A percentile compares a stretch with the other conserved stretches of the same genome.
Conservation (phyloP, 2,113 vertebrate species). For the Haemorhous mexicanus region DNA sequence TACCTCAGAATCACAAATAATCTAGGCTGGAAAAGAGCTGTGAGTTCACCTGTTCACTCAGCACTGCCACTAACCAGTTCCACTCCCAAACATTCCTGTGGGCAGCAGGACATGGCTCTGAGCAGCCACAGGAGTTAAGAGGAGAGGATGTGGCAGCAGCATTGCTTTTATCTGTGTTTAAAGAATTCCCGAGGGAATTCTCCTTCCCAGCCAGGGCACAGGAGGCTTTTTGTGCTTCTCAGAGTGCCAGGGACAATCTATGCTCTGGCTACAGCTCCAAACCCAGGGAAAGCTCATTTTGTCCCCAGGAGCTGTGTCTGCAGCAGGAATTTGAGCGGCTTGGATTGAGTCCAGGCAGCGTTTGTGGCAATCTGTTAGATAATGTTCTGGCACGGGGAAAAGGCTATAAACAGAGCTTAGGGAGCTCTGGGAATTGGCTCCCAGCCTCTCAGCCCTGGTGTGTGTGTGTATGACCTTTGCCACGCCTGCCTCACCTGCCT, state of each 20-base stretch:
- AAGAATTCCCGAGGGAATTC: neutral
- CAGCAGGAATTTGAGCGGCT: neutral
- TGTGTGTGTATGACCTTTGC: neutral
- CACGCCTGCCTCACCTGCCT: slow-evolving; percentile 59
- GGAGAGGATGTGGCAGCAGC: neutral
- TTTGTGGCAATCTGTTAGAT: neutral
- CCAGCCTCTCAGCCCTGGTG: neutral
- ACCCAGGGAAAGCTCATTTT: neutral
- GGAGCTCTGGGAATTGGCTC: neutral
- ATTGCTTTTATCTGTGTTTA: neutral
- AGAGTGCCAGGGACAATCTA: neutral
- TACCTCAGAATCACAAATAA: neutral
- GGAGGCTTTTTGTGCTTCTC: neutral
- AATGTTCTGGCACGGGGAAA: neutral
- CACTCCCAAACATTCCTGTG: neutral
- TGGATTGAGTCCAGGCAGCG: neutral
- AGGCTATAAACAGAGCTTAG: neutral
- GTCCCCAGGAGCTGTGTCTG: neutral
- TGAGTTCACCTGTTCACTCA: neutral
- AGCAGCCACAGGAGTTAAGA: neutral
- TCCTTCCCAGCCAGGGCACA: neutral
- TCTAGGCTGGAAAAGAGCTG: neutral
- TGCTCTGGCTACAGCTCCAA: neutral
- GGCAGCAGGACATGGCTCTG: neutral
- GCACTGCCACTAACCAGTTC: neutral